Conservation (phyloP, 2,797 vertebrate genomes). For the Molossus alvarezi region DNA sequence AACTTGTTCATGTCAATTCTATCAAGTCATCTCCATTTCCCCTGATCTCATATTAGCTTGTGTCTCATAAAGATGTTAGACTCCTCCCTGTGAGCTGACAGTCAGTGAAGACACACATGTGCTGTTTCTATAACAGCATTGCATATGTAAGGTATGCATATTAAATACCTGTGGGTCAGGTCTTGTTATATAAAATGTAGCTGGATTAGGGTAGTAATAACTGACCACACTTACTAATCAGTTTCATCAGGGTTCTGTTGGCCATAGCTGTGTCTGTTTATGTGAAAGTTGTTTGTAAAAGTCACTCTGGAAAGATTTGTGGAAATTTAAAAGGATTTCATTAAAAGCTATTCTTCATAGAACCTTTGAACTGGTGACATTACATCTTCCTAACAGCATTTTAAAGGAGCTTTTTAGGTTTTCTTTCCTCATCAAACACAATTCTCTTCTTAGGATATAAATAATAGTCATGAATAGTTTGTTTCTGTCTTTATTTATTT, state of each 20-base stretch:
- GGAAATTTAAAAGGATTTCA: not conserved
- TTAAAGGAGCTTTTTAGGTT: not conserved
- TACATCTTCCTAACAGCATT: not conserved
- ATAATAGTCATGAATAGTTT: not conserved
- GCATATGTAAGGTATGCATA: not conserved
- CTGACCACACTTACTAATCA: not conserved
- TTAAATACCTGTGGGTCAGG: not conserved
- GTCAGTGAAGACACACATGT: not conserved
- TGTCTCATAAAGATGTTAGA: not conserved
- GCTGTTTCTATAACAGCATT: not conserved
- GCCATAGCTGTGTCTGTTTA: not conserved
- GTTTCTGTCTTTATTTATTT: not conserved
- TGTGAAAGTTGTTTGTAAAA: not conserved
- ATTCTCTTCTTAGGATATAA: not conserved
- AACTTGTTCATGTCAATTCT: not conserved
- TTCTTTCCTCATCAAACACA: constrained; percentile 23
- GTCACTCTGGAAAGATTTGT: not conserved
- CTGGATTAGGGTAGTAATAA: not conserved
- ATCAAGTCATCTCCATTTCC: not conserved
- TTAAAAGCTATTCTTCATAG: not conserved
- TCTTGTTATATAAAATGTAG: not conserved
- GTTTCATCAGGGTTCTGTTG: not conserved
- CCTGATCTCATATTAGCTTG: not conserved
- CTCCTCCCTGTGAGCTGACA: not conserved
- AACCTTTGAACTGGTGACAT: not conserved